These are phyloP conservation scores for Globodera ellingtonae DNA, from an alignment of 1,140 invertebrate genomes.

Conservation along the genomic window DNA sequence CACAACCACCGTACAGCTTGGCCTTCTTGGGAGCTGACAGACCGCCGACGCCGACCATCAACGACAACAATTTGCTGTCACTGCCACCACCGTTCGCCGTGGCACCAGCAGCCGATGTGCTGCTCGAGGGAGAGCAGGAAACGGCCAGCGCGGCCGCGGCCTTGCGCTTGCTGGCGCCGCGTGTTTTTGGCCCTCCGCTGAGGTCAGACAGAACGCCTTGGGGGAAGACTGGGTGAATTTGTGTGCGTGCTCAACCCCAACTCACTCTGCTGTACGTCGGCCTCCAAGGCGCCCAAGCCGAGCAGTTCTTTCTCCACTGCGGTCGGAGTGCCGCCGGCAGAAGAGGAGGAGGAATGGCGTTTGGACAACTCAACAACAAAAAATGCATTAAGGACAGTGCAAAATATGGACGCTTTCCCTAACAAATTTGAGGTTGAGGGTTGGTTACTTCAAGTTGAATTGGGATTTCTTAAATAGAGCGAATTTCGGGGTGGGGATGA, in stretches of 20 bases:
- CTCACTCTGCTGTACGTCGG: conserved; percentile 8
- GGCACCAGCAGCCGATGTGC: not conserved
- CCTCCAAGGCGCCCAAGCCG: conserved; percentile 3
- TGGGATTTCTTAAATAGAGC: too few species aligned
- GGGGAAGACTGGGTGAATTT: not conserved
- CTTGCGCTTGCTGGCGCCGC: conserved; percentile 53
- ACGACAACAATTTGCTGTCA: not conserved
- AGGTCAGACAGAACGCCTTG: conserved; percentile 1
- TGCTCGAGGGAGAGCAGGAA: not conserved
- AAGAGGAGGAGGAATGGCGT: not conserved
- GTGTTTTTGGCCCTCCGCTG: conserved; percentile 47
- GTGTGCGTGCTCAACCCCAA: not conserved
- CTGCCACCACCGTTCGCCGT: not conserved
- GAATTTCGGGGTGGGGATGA: too few species aligned
- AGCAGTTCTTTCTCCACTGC: conserved; percentile 5
- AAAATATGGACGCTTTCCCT: too few species aligned
- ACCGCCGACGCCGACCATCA: not conserved
- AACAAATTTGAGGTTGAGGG: too few species aligned
- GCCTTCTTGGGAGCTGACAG: conserved; percentile 1
- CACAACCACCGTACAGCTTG: not conserved
- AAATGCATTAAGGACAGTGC: not conserved
- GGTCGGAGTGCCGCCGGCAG: not conserved
- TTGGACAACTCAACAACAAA: conserved; percentile 14
- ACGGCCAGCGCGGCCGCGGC: conserved; percentile 26
- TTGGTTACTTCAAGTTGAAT: too few species aligned